Evolutionary conservation across 2,113 vertebrate species (phyloP), one percentile per base, ranked within the genome.

Genomic region (Monopterus albus): DNA sequence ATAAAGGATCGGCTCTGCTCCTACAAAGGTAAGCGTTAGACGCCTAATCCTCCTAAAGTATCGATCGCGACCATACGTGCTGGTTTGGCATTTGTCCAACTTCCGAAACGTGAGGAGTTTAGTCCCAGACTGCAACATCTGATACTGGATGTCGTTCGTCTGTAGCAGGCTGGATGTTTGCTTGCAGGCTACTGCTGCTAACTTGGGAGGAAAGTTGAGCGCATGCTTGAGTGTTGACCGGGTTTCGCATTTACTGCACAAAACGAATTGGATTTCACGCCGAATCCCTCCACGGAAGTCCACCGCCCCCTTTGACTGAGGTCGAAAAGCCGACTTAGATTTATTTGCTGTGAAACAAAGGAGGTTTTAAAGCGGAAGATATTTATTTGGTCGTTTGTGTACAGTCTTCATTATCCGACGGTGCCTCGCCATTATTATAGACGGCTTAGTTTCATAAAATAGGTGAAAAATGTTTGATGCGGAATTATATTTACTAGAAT

Each of bases 151-250:
- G 51, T 50, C 20, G 56, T 36, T 9, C 25, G 25, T 3, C 50
- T 28, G 75, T 21, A 38, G 69, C 73, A 39, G 78, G 1, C 70
- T 53, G 81, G 63, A 36, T 80, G 78, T 79, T 64, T 71, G 65
- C 52, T 39, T 53, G 15, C 55, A 47, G 57, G 31, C 74, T 82
- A 26, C 57, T 25, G 78, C 58, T 76, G 59, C 81, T 88, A 87
- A 89, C 80, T 86, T 75, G 7, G 80, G 81, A 81, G 69, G 79
- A 87, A 89, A 87, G 81, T 88, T 84, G 84, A 82, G 81, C 73
- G 65, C 82, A 70, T 56, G 79, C 42, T 68, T 70, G 45, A 71
- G 33, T 64, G 79, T 81, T 68, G 78, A 78, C 40, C 72, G 69
- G 33, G 75, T 68, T 81, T 80, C 75, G 68, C 82, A 77, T 79